A percentile compares a stretch with the other conserved stretches of the same genome.
phyloP scores from a whole-genome alignment of 2,888 invertebrate genomes.

The Sphaerophoria rueppellii region DNA sequence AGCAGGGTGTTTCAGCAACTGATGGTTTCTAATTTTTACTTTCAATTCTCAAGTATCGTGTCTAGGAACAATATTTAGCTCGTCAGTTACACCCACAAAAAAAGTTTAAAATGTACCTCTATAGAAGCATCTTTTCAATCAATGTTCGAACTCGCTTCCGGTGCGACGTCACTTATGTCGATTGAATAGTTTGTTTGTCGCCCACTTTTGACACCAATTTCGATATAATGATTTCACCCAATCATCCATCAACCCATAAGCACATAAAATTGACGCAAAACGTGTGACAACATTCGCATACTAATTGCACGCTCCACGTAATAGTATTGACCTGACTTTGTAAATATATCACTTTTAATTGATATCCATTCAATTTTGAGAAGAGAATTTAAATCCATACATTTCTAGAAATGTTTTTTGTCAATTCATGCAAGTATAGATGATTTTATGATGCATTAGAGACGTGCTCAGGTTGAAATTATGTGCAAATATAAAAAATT shows the following conservation, averaged over 20 bases:
- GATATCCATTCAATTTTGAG: background rate
- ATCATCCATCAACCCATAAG: conserved; percentile 14
- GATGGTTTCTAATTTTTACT: no score
- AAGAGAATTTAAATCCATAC: background rate
- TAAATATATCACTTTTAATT: background rate
- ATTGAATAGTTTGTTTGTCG: conserved; percentile 15
- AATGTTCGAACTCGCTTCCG: background rate
- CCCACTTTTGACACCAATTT: conserved; percentile 30
- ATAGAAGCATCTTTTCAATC: no score
- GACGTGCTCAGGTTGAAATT: no score
- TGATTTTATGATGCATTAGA: no score
- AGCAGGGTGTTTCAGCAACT: background rate
- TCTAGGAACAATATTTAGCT: no score
- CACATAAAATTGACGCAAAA: background rate
- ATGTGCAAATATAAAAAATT: no score
- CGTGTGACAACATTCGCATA: background rate
- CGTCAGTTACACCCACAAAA: no score
- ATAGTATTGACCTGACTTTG: background rate
- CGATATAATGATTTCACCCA: conserved; percentile 6
- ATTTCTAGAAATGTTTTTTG: no score
- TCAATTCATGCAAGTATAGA: no score
- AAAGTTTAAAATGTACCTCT: no score
- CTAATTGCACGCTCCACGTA: background rate
- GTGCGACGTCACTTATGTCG: conserved; percentile 26
- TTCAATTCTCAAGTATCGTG: no score